Evolutionary conservation across 2,888 invertebrate genomes (phyloP), one percentile per base, ranked within the genome.

Genomic region (Apantesis nais): DNA sequence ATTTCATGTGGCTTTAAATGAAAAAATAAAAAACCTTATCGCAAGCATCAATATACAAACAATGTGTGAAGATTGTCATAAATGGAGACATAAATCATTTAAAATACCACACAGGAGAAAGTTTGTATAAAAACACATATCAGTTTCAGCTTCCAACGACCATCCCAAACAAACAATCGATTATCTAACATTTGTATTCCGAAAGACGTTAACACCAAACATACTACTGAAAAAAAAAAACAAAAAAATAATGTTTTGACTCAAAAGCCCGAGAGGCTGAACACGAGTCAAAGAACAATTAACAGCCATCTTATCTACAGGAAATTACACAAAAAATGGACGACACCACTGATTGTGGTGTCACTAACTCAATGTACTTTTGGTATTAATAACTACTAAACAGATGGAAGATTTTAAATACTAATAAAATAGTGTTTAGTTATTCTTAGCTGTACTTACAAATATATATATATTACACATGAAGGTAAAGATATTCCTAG

Each of bases 161-260:
- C 39, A 39, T 69, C 69, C 69, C 22, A 69, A 71, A 75, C 63
- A 78, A 72, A 76, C 81, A 69, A 61, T 14, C n/a, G 1, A 67
- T 31, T 61, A 79, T 83, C 78, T 79, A 62, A 66, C 44, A 78
- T 61, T 65, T 60, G 63, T 64, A 9, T 62, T 44, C 41, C 34
- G 25, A 44, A 65, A 60, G 12, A 44, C 16, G 31, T n/a, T 37
- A 16, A 34, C 52, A 44, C 8, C 39, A 31, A 70, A 61, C 65
- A 60, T 44, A 58, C 19, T 58, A 58, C 58, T 58, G 58, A 16
- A 41, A 55, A 39, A 67, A 69, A 68, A 68, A 39, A 22, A 34
- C 7, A 52, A 63, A 19, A 64, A n/a, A 65, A 65, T 29, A 31
- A 52, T 66, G 39, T 41, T 63, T 63, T 63, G 62, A 63, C 64